Evolutionary conservation across 2,888 invertebrate species (phyloP), one percentile per base, ranked within the genome.

Genomic region (Diadromus collaris): DNA sequence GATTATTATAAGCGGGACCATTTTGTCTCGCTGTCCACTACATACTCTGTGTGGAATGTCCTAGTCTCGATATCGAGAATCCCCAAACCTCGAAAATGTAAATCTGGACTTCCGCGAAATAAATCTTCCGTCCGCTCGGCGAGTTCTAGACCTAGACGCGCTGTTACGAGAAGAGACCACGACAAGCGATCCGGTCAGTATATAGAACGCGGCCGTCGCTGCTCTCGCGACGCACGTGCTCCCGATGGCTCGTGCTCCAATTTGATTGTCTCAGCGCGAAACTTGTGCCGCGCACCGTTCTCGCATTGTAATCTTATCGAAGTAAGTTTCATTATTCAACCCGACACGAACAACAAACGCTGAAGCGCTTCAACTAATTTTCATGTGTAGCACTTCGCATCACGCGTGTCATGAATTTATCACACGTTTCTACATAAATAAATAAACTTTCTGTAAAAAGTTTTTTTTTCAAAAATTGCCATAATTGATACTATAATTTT

Each of bases 211-310:
- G 21, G 27, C 34, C 13, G 51, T 46, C 32, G 41, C 24, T 24
- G n/a, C 51, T 27, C 51, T 46, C 56, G n/a, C 56, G n/a, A 69
- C 76, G 72, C 79, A 76, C 76, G 79, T 79, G 79, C 56, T 68
- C 60, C 34, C 73, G 73, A 73, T 67, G 70, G 56, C 67, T 74
- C 78, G 70, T 75, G 79, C 69, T 79, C 79, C 79, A 79, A 69
- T 73, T 79, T 51, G 68, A 73, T 79, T 73, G 72, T 76, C 51
- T 6, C 38, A 63, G 48, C 72, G 71, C 58, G 38, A 73, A 76
- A 79, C 75, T 71, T 44, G 16, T 24, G 27, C 6, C 68, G 41
- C 58, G 24, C 32, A 61, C 32, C 54, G 56, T 51, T 32, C 38
- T 16, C 70, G 70, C 70, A 69, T 58, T 34, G 58, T 58, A 75